Conservation (phyloP, 2,113 vertebrate species). For the Plotosus lineatus region DNA sequence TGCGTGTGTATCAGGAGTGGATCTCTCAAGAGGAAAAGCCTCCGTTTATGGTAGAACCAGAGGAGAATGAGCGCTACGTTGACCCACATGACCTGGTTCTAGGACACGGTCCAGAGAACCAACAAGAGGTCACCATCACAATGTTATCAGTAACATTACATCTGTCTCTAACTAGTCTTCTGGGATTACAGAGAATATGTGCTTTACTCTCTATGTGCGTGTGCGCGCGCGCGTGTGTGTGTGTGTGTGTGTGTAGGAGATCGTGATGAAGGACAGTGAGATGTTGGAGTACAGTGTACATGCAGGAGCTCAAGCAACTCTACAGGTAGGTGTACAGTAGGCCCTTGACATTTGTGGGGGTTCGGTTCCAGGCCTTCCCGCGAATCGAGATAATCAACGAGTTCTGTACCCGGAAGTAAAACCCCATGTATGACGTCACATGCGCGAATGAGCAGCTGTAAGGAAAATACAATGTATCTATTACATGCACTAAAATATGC, state of each 20-base stretch:
- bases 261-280: slow-evolving; percentile 74
- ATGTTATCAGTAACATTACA: neutral
- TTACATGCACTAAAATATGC: no score
- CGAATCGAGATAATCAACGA: no score
- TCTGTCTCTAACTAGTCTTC: neutral
- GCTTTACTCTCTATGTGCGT: neutral
- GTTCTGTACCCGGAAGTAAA: no score
- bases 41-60: slow-evolving; percentile 94
- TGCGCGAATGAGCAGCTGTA: no score
- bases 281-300: slow-evolving; percentile 82
- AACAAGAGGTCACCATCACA: slow-evolving; percentile 69
- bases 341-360: no score
- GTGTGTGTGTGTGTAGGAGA: slow-evolving; percentile 71
- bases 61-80: slow-evolving; percentile 71
- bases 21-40: slow-evolving; percentile 96
- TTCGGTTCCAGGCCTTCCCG: no score
- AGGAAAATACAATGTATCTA: no score
- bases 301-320: slow-evolving; percentile 88
- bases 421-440: no score
- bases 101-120: slow-evolving; percentile 72
- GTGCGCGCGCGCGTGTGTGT: slow-evolving; percentile 28
- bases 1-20: slow-evolving; percentile 98
- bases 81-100: slow-evolving; percentile 70
- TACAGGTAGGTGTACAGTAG: slow-evolving; percentile 82
- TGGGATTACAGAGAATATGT: neutral